Conservation (phyloP, 1,140 invertebrate species). For the Nasonia vitripennis region DNA sequence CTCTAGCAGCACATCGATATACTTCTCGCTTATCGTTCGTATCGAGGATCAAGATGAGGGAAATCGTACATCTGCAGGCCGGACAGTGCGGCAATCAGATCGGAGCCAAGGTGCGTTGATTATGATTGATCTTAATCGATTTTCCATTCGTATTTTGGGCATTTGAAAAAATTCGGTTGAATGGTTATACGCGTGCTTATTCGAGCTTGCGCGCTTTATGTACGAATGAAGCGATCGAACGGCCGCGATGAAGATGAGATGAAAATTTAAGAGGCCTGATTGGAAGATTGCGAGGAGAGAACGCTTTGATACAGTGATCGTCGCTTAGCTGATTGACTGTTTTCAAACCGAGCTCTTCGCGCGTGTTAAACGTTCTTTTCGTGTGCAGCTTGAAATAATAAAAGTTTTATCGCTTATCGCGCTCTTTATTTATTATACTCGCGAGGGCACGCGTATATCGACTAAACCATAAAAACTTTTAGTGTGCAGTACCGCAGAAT, state of each 20-base stretch:
- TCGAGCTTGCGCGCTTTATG: background rate
- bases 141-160: background rate
- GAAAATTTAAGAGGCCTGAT: constrained; percentile 15
- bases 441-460: background rate
- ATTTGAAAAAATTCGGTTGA: background rate
- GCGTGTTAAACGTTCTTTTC: background rate
- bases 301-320: background rate
- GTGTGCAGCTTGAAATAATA: background rate
- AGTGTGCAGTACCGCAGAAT: no score
- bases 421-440: background rate
- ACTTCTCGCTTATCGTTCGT: background rate
- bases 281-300: constrained; percentile 29
- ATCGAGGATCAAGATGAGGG: constrained; percentile 76
- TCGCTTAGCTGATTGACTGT: background rate
- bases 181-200: background rate
- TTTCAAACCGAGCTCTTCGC: background rate
- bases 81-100: constrained; percentile 88
- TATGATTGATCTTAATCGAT: background rate
- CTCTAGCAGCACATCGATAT: background rate
- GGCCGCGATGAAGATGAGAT: background rate
- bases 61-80: constrained; percentile 86
- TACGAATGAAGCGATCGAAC: background rate
- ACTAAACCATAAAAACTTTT: background rate
- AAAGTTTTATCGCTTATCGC: background rate
- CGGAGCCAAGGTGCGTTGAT: constrained; percentile 80